Evolutionary conservation across 2,113 vertebrate species (phyloP).

Genomic region (Todiramphus chloris): DNA sequence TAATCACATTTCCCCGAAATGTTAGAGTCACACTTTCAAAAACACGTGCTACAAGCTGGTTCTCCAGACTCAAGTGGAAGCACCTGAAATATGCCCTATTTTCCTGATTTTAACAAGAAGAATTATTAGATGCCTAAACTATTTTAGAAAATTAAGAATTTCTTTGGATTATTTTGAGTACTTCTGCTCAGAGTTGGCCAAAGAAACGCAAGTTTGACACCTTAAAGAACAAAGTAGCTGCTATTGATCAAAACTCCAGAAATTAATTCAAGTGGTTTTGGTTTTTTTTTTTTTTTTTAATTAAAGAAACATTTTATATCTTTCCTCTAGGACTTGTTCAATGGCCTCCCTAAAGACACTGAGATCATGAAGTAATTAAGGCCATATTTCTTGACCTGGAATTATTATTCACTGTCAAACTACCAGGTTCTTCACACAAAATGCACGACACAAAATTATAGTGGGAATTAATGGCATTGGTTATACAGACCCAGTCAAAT

Average conservation of each 20-base stretch:
- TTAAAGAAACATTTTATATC: background rate
- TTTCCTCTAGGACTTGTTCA: background rate
- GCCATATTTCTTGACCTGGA: constrained; percentile 34
- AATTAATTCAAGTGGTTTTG: background rate
- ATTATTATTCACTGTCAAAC: constrained; percentile 17
- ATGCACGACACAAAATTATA: background rate
- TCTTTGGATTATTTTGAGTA: background rate
- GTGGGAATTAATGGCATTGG: background rate
- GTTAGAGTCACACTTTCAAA: background rate
- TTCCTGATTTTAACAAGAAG: background rate
- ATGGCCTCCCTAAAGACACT: constrained; percentile 15
- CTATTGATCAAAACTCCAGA: background rate
- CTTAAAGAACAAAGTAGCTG: background rate
- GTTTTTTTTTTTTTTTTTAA: background rate
- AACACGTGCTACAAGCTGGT: background rate
- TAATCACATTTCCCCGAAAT: background rate
- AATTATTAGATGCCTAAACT: background rate
- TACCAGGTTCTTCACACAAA: background rate
- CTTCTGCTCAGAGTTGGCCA: background rate
- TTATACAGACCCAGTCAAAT: background rate
- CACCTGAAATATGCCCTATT: background rate
- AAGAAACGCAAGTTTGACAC: background rate
- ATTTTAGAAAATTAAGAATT: background rate
- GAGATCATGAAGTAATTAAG: constrained; percentile 40
- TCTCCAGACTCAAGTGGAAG: background rate